Base-by-base conservation (phyloP, 2,888 invertebrate species). In the Cremastobaeus sp. region DNA sequence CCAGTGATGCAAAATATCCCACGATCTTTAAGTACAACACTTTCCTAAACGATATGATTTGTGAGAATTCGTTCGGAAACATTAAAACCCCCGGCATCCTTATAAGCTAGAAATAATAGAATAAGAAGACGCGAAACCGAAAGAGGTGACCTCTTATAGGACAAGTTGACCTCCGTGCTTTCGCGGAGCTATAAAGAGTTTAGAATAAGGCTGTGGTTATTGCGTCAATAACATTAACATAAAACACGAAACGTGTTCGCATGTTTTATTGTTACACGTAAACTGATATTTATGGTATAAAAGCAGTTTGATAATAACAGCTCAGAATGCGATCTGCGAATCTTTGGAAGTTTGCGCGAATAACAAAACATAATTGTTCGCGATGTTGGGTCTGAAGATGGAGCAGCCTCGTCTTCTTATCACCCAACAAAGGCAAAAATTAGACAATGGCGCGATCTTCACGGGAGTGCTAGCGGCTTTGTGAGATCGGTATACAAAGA, bases 401-500 rank as follows among this genome's bases (percentile, higher is more conserved):
- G 21, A 50, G 14, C 41, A 34, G 34, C 4, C 50, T 25, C 57
- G 34, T 41, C 9, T 39, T 17, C 60, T 52, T 59, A 52, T 52
- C 59, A 37, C 21, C 45, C 54, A 34, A 60, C 69, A 69, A 60
- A 69, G 45, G 59, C 60, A 47, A 45, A 68, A 69, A 69, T 60
- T 60, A 64, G 60, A 76, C 76, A 74, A 72, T 76, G 64, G 66
- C 47, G 30, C 21, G 54, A 65, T 59, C 72, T 60, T 71, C 66
- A 60, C 62, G 75, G 69, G 43, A 69, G 35, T 45, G 57, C 30
- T 17, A 32, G 45, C 70, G 77, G 70, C 39, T 41, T 18, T 73
- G 66, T 77, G 74, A 78, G 79, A 76, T 74, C 77, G 75, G 73
- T 74, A 65, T 72, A 80, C 80, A 82, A 78, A 79, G 77, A 77